These are phyloP conservation scores for Oceanodroma tethys DNA, from an alignment of 2,113 vertebrate genomes.

Conservation along the genomic window DNA sequence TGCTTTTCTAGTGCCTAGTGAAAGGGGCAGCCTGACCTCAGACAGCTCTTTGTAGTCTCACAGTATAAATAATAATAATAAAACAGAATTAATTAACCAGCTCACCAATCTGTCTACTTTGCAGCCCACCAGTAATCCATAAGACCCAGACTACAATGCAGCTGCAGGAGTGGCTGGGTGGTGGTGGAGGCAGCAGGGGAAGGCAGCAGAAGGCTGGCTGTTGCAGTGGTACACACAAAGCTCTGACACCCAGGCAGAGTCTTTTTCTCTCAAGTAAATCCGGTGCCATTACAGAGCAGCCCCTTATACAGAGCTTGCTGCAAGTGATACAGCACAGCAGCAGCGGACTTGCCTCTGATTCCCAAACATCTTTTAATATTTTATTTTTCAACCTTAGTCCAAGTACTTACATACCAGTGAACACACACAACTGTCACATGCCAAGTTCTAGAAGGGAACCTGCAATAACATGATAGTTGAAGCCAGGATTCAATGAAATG, in stretches of 20 bases:
- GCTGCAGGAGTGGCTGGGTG: neutral
- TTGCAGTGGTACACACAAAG: neutral
- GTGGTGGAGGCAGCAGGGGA: neutral
- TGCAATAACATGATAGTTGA: neutral
- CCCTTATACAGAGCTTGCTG: neutral
- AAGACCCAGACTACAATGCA: neutral
- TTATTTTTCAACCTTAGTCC: neutral
- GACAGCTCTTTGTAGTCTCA: neutral
- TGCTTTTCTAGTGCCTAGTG: neutral
- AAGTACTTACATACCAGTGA: neutral
- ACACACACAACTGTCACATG: neutral
- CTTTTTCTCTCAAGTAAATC: neutral
- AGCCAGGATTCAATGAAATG: neutral
- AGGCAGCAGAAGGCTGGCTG: neutral
- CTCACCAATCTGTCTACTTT: neutral
- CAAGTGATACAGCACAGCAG: neutral
- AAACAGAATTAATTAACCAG: neutral
- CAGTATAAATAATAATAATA: slow-evolving; percentile 1
- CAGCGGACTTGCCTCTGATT: neutral
- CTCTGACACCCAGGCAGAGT: neutral
- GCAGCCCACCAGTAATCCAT: neutral
- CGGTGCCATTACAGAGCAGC: neutral
- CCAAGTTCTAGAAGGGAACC: neutral
- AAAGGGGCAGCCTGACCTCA: neutral
- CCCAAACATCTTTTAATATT: neutral